Evolutionary conservation across 1,140 invertebrate species (phyloP).

Genomic region (Pachypsylla venusta): DNA sequence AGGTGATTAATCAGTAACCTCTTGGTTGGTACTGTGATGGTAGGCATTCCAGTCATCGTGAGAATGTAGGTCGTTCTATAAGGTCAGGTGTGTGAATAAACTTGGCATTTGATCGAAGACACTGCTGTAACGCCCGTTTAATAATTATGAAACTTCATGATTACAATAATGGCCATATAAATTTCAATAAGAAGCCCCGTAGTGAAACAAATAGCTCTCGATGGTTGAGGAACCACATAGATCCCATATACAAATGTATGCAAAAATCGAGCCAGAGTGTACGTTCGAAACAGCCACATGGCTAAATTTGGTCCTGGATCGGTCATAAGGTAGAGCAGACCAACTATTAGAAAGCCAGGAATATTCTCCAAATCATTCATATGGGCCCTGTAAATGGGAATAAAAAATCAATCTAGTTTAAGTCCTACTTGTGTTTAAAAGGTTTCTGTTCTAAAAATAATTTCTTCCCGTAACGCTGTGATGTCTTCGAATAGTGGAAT

Average conservation of each 20-base stretch:
- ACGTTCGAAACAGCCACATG: slow-evolving; percentile 40
- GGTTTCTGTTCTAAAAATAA: no score
- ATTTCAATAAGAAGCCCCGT: slow-evolving; percentile 30
- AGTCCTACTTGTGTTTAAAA: no score
- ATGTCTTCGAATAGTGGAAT: no score
- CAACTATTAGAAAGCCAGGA: slow-evolving; percentile 44
- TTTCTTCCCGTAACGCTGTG: no score
- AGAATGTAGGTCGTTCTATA: no score
- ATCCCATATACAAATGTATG: slow-evolving; percentile 50
- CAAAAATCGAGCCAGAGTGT: slow-evolving; percentile 38
- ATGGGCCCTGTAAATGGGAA: slow-evolving; percentile 42
- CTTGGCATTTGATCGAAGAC: no score
- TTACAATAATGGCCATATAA: slow-evolving; percentile 31
- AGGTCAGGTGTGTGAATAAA: no score
- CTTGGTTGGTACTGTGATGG: no score
- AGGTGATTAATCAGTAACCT: no score
- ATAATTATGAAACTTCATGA: neutral
- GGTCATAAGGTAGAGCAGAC: slow-evolving; percentile 43
- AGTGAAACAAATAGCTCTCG: slow-evolving; percentile 36
- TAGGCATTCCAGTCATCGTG: no score
- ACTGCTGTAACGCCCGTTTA: neutral
- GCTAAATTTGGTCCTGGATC: slow-evolving; percentile 37
- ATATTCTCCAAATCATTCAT: slow-evolving; percentile 64
- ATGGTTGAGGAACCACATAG: slow-evolving; percentile 37
- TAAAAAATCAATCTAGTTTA: no score